Percentiles rank a stretch among this genome's conserved stretches.
Conservation (phyloP, 2,888 invertebrate species). For the Pristionchus japonicus region DNA sequence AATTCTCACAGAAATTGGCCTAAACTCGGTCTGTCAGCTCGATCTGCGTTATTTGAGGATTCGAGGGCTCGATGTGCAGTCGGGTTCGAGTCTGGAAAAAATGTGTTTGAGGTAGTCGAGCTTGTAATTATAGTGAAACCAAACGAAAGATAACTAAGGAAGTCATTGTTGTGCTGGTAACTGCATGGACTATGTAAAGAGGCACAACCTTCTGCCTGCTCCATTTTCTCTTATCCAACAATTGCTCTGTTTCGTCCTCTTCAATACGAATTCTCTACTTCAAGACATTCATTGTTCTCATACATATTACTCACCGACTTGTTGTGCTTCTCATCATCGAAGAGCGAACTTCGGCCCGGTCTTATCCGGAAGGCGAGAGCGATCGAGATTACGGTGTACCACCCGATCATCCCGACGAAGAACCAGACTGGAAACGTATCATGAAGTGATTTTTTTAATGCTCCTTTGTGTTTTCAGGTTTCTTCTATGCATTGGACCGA, state of each 20-base stretch:
- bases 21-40: neutral
- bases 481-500: too few species aligned
- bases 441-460: too few species aligned
- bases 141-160: too few species aligned
- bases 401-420: constrained; percentile 36
- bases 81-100: neutral
- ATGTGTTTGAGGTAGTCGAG: too few species aligned
- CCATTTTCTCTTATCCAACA: neutral
- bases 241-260: neutral
- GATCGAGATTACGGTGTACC: neutral
- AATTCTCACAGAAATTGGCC: neutral
- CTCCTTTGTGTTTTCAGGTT: too few species aligned
- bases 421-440: constrained; percentile 48
- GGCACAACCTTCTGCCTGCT: neutral
- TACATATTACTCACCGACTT: neutral
- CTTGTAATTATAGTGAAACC: too few species aligned
- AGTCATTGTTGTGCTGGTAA: too few species aligned
- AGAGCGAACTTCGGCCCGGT: constrained; percentile 6
- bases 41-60: constrained; percentile 8
- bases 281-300: neutral
- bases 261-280: neutral
- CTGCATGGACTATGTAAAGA: too few species aligned
- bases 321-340: constrained; percentile 21
- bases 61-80: neutral
- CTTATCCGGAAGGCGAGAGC: neutral